A percentile compares a stretch with the other conserved stretches of the same genome.
Conservation (phyloP, 1,140 invertebrate genomes). For the Aphis craccivora region DNA sequence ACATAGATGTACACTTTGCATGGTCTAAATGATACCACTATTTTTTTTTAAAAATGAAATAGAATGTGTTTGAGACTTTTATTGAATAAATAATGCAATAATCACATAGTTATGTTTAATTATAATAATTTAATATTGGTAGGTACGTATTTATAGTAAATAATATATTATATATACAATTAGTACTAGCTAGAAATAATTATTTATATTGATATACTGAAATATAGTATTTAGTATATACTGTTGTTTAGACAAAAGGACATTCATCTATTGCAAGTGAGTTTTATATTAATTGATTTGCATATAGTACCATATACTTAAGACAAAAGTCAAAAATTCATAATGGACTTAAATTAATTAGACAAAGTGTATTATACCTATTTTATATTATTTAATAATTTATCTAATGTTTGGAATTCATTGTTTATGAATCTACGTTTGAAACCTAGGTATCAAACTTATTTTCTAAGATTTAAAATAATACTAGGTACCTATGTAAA, state of each 20-base stretch:
- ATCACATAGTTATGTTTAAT: too few species aligned
- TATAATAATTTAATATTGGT: too few species aligned
- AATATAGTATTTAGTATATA: neutral
- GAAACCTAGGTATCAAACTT: neutral
- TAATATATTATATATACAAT: too few species aligned
- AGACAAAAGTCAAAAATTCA: neutral
- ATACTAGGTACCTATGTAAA: neutral
- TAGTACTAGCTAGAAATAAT: neutral
- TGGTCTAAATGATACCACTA: too few species aligned
- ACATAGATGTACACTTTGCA: too few species aligned
- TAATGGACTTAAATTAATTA: neutral
- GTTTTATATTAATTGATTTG: too few species aligned
- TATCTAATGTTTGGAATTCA: neutral
- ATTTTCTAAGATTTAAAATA: neutral
- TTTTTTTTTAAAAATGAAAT: too few species aligned
- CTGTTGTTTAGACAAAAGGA: neutral
- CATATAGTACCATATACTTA: too few species aligned
- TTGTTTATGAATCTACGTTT: neutral
- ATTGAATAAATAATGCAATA: too few species aligned
- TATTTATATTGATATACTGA: neutral
- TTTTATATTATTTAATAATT: neutral
- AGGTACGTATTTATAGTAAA: too few species aligned
- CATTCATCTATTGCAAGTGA: neutral
- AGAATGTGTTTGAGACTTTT: too few species aligned
- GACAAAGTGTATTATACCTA: neutral